Percentiles rank a stretch among this genome's conserved stretches.
Evolutionary conservation across 2,113 vertebrate species (phyloP).

Genomic region (Scomber colias): DNA sequence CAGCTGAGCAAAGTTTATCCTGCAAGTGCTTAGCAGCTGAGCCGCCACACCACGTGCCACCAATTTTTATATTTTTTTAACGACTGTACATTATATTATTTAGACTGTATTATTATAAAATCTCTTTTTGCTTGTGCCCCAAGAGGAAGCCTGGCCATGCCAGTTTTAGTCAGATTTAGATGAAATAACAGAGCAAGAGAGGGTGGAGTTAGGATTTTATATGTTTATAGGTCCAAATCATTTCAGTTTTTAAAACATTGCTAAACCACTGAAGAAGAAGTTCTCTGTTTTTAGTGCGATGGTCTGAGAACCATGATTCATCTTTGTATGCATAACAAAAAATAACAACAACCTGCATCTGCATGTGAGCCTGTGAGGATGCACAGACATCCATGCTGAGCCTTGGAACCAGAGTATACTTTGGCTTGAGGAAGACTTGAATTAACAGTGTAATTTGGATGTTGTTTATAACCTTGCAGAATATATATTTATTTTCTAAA

Average conservation of each 20-base stretch:
- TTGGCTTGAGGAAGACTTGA: conserved; percentile 63
- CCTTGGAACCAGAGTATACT: conserved; percentile 48
- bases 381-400: conserved; percentile 31
- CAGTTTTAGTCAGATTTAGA: conserved; percentile 73
- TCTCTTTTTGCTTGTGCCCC: conserved; percentile 70
- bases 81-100: background rate
- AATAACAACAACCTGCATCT: conserved; percentile 54
- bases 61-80: conserved; percentile 53
- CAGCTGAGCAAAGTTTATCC: conserved; percentile 24
- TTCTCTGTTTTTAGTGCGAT: conserved; percentile 52
- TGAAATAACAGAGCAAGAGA: conserved; percentile 82
- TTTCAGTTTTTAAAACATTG: conserved; percentile 72
- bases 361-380: conserved; percentile 18
- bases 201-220: conserved; percentile 79
- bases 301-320: conserved; percentile 63
- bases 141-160: conserved; percentile 52
- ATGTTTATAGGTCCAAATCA: conserved; percentile 74
- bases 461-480: conserved; percentile 69
- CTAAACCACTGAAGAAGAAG: conserved; percentile 66
- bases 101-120: conserved; percentile 68
- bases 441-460: conserved; percentile 67
- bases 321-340: conserved; percentile 44
- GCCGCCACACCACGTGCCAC: conserved; percentile 23
- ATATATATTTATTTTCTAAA: conserved; percentile 59
- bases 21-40: background rate